Conservation (phyloP, 2,888 invertebrate species). For the Zaprionus obscuricornis region DNA sequence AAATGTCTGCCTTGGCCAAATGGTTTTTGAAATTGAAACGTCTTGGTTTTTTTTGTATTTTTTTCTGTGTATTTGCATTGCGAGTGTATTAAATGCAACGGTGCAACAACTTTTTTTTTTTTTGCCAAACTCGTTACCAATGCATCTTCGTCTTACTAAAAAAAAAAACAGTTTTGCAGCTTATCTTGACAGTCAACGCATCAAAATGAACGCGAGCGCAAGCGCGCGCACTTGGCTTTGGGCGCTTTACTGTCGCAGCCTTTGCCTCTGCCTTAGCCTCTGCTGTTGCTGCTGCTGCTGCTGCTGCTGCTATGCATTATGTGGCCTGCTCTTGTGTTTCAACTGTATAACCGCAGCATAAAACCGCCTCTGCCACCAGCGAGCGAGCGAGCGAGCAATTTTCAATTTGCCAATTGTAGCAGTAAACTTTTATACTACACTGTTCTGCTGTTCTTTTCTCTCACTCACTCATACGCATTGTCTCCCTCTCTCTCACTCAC, state of each 20-base stretch:
- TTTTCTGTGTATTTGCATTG: no score
- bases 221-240: slow-evolving; percentile 51
- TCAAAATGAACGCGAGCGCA: no score
- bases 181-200: slow-evolving; percentile 69
- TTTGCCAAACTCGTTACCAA: no score
- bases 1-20: slow-evolving; percentile 75
- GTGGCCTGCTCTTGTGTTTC: slow-evolving; percentile 27
- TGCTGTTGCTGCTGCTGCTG: slow-evolving; percentile 14
- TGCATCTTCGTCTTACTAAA: slow-evolving; percentile 74
- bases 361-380: slow-evolving; percentile 24
- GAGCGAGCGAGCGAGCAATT: slow-evolving; percentile 67
- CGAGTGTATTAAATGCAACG: slow-evolving; percentile 49
- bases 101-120: no score
- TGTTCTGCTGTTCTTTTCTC: slow-evolving; percentile 56
- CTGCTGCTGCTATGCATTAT: neutral
- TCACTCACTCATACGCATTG: no score
- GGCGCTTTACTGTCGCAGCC: slow-evolving; percentile 27
- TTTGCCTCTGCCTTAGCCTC: slow-evolving; percentile 39
- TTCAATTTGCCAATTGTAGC: slow-evolving; percentile 80
- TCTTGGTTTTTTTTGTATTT: no score
- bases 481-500: neutral
- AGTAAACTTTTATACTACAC: slow-evolving; percentile 75
- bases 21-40: slow-evolving; percentile 75
- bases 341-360: slow-evolving; percentile 10
- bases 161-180: slow-evolving; percentile 54